These are phyloP conservation scores for Phymorhynchus buccinoides DNA, from an alignment of 1,140 invertebrate genomes.

Conservation along the genomic window DNA sequence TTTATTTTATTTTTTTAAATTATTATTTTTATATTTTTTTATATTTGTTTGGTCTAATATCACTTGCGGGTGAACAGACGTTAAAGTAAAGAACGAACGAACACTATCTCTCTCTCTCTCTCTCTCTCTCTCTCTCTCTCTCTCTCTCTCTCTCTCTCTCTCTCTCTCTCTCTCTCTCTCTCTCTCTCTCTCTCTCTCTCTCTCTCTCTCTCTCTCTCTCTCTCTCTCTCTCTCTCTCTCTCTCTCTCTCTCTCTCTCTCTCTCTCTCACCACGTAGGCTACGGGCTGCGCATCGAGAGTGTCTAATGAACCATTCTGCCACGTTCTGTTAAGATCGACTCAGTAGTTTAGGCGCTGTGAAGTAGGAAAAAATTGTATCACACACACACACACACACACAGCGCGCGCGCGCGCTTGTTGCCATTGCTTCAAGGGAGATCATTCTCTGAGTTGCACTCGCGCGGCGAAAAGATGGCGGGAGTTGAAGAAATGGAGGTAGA, in stretches of 20 bases:
- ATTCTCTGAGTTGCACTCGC: neutral
- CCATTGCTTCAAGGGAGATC: constrained; percentile 7
- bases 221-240: neutral
- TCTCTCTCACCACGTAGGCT: neutral
- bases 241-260: neutral
- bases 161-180: neutral
- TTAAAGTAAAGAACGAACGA: neutral
- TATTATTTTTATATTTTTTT: no score
- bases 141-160: neutral
- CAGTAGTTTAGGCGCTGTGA: no score
- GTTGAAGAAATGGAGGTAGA: constrained; percentile 52
- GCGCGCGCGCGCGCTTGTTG: neutral
- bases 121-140: neutral
- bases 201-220: neutral
- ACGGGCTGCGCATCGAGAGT: no score
- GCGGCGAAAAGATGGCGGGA: constrained; percentile 47
- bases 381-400: neutral
- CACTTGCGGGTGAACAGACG: no score
- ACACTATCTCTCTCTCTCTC: neutral
- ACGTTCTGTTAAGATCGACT: no score
- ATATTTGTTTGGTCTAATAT: no score
- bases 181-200: neutral
- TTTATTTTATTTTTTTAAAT: no score
- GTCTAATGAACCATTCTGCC: no score
- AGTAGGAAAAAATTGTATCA: no score